Conservation (phyloP, 2,797 vertebrate genomes). For the Pogoniulus pusillus region DNA sequence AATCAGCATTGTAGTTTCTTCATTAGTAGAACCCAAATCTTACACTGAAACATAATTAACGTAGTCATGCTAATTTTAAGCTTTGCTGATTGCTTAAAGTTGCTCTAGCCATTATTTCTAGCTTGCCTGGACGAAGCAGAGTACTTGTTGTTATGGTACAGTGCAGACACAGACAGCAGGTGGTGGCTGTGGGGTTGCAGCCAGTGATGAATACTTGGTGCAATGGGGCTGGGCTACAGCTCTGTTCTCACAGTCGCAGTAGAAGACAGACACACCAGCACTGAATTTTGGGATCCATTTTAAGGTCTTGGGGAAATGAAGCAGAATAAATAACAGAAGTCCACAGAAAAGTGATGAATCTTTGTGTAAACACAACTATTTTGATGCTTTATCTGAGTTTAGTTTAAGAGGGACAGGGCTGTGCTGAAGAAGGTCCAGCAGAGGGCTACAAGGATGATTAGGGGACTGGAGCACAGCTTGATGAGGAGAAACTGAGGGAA, state of each 20-base stretch:
- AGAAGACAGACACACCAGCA: not conserved
- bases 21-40: not conserved
- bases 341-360: not conserved
- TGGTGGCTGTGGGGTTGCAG: not conserved
- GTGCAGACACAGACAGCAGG: not conserved
- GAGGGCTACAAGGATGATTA: no score
- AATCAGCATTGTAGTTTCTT: rapidly evolving
- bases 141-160: not conserved
- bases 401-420: no score
- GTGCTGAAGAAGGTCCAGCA: no score
- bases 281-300: not conserved
- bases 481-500: no score
- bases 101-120: not conserved
- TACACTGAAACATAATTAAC: not conserved
- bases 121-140: not conserved
- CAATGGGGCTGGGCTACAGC: rapidly evolving
- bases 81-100: not conserved
- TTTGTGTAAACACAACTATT: not conserved
- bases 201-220: rapidly evolving
- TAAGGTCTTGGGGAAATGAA: not conserved
- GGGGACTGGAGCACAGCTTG: no score
- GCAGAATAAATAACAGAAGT: not conserved
- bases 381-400: not conserved
- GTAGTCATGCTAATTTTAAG: not conserved
- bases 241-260: rapidly evolving